These are phyloP conservation scores for Lagopus leucura DNA, from an alignment of 2,113 vertebrate genomes.

Conservation along the genomic window DNA sequence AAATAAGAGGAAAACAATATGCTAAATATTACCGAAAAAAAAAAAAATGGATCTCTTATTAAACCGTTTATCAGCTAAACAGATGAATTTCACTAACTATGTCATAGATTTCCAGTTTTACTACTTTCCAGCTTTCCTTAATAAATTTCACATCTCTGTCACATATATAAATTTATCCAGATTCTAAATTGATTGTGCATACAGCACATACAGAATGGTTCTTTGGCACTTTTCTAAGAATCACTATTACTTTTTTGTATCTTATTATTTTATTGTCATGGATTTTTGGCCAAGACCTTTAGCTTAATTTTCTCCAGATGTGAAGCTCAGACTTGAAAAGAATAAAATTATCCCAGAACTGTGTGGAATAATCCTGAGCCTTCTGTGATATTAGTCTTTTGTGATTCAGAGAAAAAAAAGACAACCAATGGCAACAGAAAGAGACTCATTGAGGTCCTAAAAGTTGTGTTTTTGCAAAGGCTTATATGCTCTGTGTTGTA, in stretches of 20 bases:
- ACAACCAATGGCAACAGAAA: not conserved
- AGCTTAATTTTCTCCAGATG: not conserved
- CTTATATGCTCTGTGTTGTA: not conserved
- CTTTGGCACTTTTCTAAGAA: not conserved
- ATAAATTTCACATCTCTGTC: not conserved
- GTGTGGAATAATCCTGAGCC: not conserved
- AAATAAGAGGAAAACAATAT: not conserved
- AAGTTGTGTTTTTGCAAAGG: not conserved
- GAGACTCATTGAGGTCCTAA: not conserved
- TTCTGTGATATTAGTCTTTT: constrained; percentile 5
- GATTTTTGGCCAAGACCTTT: not conserved
- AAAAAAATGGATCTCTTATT: not conserved
- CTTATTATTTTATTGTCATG: not conserved
- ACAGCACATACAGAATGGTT: not conserved
- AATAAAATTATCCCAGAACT: not conserved
- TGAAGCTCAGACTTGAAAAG: not conserved
- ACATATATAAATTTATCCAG: not conserved
- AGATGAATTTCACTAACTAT: not conserved
- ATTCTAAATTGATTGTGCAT: not conserved
- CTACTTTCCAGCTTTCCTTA: not conserved
- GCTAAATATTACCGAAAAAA: not conserved
- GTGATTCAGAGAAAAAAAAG: constrained; percentile 1
- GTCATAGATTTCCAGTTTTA: not conserved
- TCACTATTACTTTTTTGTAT: not conserved
- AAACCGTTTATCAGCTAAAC: not conserved